Evolutionary conservation across 2,888 invertebrate species (phyloP).

Genomic region (Ctenicera cuprea): DNA sequence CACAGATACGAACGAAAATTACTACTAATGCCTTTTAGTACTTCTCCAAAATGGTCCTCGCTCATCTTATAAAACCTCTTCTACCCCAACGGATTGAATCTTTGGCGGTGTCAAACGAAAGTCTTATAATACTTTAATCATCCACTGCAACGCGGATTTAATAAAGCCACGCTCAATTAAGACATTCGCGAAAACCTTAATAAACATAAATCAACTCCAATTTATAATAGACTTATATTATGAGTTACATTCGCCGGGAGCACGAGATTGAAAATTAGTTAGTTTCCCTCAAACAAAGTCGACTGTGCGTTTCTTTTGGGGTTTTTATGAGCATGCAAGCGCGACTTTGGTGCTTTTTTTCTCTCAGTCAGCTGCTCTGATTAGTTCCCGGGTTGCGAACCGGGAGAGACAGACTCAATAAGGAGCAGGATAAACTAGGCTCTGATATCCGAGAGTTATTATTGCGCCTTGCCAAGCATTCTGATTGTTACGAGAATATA

Average conservation of each 20-base stretch:
- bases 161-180: slow-evolving; percentile 45
- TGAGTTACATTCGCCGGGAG: slow-evolving; percentile 17
- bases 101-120: slow-evolving; percentile 45
- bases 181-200: slow-evolving; percentile 43
- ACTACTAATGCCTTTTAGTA: slow-evolving; percentile 64
- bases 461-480: slow-evolving; percentile 59
- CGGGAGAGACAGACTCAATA: slow-evolving; percentile 53
- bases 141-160: slow-evolving; percentile 45
- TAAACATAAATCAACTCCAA: slow-evolving; percentile 44
- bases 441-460: slow-evolving; percentile 60
- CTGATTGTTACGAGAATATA: slow-evolving; percentile 59
- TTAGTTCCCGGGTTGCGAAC: slow-evolving; percentile 53
- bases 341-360: slow-evolving; percentile 44
- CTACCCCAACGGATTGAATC: slow-evolving; percentile 55
- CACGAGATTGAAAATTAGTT: slow-evolving; percentile 39
- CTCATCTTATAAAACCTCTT: slow-evolving; percentile 56
- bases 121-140: slow-evolving; percentile 46
- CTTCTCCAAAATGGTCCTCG: slow-evolving; percentile 55
- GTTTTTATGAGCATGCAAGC: slow-evolving; percentile 40
- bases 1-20: slow-evolving; percentile 68
- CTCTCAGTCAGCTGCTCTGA: slow-evolving; percentile 46
- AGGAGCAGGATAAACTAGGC: slow-evolving; percentile 58
- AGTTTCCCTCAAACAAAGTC: slow-evolving; percentile 35
- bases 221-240: slow-evolving; percentile 36
- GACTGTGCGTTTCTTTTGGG: slow-evolving; percentile 35